phyloP scores from a whole-genome alignment of 2,113 vertebrate genomes.

The Nycticorax nycticorax region DNA sequence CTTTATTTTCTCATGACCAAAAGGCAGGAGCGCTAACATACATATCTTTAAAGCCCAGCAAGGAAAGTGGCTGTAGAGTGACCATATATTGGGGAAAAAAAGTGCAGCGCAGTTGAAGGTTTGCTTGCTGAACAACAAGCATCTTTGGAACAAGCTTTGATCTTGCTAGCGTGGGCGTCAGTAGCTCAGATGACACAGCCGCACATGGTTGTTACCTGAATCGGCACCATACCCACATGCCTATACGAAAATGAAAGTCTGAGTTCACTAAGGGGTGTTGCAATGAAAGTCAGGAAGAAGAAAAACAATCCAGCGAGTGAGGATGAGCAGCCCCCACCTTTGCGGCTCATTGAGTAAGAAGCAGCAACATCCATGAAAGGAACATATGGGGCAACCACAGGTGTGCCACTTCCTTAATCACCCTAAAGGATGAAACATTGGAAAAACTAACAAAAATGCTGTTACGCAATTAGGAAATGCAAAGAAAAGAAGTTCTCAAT shows the following conservation, averaged over 20 bases:
- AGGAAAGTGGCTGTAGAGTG: neutral
- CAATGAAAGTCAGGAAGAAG: neutral
- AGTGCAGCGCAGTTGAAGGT: neutral
- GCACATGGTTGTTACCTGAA: neutral
- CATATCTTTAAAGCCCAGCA: neutral
- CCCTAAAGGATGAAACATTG: neutral
- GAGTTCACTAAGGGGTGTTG: neutral
- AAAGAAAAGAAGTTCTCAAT: neutral
- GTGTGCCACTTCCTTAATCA: neutral
- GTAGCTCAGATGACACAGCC: neutral
- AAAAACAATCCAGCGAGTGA: neutral
- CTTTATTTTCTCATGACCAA: neutral
- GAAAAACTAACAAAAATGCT: neutral
- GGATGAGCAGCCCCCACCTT: neutral
- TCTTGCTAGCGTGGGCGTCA: accelerated
- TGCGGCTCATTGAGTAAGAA: neutral
- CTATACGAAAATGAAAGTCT: neutral
- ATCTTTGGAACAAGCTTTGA: neutral
- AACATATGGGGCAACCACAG: neutral
- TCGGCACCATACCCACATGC: neutral
- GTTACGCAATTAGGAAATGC: neutral
- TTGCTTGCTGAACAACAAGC: neutral
- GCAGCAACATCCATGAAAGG: neutral
- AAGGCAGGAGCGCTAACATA: neutral
- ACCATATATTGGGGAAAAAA: neutral